Evolutionary conservation across 2,888 invertebrate genomes (phyloP).

Genomic region (Petrolisthes cinctipes): DNA sequence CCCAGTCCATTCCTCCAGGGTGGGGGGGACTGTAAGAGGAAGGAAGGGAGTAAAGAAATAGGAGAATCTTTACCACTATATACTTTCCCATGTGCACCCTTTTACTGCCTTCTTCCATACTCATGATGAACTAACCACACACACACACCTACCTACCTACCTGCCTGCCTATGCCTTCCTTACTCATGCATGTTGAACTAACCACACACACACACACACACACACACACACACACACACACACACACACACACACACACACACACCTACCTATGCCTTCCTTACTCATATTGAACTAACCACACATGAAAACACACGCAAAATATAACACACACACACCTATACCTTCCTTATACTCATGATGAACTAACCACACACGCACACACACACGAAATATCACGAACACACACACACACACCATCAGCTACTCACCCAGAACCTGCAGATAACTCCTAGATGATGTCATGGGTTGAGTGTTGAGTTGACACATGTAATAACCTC

Average conservation of each 20-base stretch:
- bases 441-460: constrained; percentile 56
- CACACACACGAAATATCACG: neutral
- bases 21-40: constrained; percentile 45
- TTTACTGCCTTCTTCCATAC: too few relatives aligned
- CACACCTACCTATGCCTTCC: too few relatives aligned
- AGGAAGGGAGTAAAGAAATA: neutral
- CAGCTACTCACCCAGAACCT: constrained; percentile 55
- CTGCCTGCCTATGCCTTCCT: too few relatives aligned
- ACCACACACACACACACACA: too few relatives aligned
- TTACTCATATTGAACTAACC: too few relatives aligned
- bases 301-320: too few relatives aligned
- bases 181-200: too few relatives aligned
- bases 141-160: too few relatives aligned
- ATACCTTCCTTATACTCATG: neutral
- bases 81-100: too few relatives aligned
- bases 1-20: constrained; percentile 61
- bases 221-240: too few relatives aligned
- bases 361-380: neutral
- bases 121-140: neutral
- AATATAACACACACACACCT: neutral
- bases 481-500: constrained; percentile 65
- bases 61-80: neutral
- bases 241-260: neutral
- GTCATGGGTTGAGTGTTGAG: constrained; percentile 65
- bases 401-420: neutral